Evolutionary conservation across 2,113 vertebrate species (phyloP), one percentile per base, ranked within the genome.

Genomic region (Grammomys dolichurus): DNA sequence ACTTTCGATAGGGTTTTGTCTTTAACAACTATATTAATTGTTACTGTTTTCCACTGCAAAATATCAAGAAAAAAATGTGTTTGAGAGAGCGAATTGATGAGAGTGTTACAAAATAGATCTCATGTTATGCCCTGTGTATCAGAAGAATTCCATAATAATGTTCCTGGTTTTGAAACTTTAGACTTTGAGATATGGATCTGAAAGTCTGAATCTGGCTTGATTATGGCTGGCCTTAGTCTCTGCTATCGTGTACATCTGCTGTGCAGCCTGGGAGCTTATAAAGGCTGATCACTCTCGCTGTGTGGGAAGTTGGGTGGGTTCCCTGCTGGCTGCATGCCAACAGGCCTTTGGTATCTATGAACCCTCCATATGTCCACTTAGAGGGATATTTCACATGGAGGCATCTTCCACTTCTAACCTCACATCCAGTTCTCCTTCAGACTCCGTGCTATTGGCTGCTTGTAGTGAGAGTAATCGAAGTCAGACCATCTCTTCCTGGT

Each of bases 81-180:
- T 72, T 87, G 73, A 91, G 40, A 85, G 36, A 85, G 24, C 8
- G 11, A 40, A 26, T 24, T 63, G 51, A 22, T 65, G 9, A 76
- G 84, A 89, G 8, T 63, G 63, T 84, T 89, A 96, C 20, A 93
- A 96, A 67, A 91, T 8, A 90, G 48, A 93, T 73, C 12, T 70
- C 24, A 70, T 87, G 22, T 63, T 60, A 67, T 93, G 51, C 43
- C 14, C 31, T 84, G 80, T 94, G 48, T 90, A n/a, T 67, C 40
- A 58, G 16, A 58, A 8, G 48, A 95, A 76, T 94, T 92, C 17
- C 40, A 77, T 90, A 94, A 67, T 60, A 33, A 84, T 43, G 56
- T 11, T 75, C 28, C 16, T 54, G 1, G 67, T 75, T 92, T 70
- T 87, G 31, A 40, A 46, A 78, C 58, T 12, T 65, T 31, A 36